Base-by-base conservation (phyloP, 1,140 invertebrate species). In the Helicoverpa zea region DNA sequence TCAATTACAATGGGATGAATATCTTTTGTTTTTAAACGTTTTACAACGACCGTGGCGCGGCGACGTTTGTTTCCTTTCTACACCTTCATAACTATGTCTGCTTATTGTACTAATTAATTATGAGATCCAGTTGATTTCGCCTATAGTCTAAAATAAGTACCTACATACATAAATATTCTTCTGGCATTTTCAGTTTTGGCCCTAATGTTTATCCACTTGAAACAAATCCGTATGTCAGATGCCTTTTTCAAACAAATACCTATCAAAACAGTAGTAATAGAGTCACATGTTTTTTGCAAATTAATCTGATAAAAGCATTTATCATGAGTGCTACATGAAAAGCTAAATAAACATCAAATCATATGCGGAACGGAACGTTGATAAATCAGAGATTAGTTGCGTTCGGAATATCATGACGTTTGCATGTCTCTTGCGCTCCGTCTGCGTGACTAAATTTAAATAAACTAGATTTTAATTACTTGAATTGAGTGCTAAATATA, bases 351-450 rank as follows among this genome's bases (percentile, higher is more conserved):
- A 86, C 66, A 83, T 75, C 56, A 83, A 86, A 83, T 81, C 72
- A 43, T 79, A 84, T 58, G 84, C 87, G 85, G 78, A 90, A 90
- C 84, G 86, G 77, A 88, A 87, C 87, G 87, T 84, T 84, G 76
- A 83, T 84, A 84, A 84, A 82, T 87, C 75, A 83, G 78, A 81
- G 56, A 77, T 83, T 81, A 83, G 86, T 86, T 82, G 80, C 87
- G 85, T 87, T 89, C 85, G 66, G 82, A 86, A 84, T 86, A 72
- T 70, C 72, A 68, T 79, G 76, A 83, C 76, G 64, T 77, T 56
- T 80, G 74, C 18, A 56, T 79, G 78, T 73, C 18, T 78, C 11
- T 66, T 16, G 75, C 49, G 75, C 49, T 77, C 47, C 61, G 43
- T 3, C 10, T 29, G 56, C 61, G 61, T 54, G 29, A 13, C n/a